phyloP scores from a whole-genome alignment of 1,140 invertebrate genomes.

The Nixonia krombeini region DNA sequence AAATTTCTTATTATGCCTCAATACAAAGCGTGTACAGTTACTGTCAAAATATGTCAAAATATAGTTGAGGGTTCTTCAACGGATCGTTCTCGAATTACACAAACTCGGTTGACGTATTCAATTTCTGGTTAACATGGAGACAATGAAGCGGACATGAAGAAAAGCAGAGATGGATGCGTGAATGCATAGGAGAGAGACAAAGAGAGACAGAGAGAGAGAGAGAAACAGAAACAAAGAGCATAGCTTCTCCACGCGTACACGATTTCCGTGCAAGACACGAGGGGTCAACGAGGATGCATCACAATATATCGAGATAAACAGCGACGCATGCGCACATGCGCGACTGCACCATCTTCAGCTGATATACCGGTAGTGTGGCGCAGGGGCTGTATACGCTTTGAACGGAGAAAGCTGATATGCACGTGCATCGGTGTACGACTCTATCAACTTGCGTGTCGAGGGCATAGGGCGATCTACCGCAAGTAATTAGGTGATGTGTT shows the following conservation, averaged over 20 bases:
- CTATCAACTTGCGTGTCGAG: constrained; percentile 51
- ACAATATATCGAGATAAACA: constrained; percentile 18
- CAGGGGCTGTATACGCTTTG: constrained; percentile 27
- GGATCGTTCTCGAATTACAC: no score
- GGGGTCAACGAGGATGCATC: constrained; percentile 18
- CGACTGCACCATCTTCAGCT: constrained; percentile 13
- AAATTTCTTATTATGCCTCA: no score
- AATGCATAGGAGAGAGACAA: no score
- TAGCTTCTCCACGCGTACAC: constrained; percentile 1
- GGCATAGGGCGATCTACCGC: constrained; percentile 55
- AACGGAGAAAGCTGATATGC: constrained; percentile 37
- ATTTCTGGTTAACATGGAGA: no score
- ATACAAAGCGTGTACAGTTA: no score
- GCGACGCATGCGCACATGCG: constrained; percentile 10
- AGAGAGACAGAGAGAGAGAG: no score
- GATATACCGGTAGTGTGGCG: constrained; percentile 13
- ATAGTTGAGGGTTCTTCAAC: no score
- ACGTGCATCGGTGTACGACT: constrained; percentile 36
- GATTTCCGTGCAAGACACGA: constrained; percentile 11
- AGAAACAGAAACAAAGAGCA: no score
- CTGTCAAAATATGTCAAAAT: no score
- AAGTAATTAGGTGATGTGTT: constrained; percentile 69
- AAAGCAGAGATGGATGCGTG: no score
- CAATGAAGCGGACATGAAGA: no score
- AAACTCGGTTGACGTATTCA: no score